A percentile compares a stretch with the other conserved stretches of the same genome.
Evolutionary conservation across 1,140 invertebrate genomes (phyloP).

Genomic region (Ditylenchus dipsaci): DNA sequence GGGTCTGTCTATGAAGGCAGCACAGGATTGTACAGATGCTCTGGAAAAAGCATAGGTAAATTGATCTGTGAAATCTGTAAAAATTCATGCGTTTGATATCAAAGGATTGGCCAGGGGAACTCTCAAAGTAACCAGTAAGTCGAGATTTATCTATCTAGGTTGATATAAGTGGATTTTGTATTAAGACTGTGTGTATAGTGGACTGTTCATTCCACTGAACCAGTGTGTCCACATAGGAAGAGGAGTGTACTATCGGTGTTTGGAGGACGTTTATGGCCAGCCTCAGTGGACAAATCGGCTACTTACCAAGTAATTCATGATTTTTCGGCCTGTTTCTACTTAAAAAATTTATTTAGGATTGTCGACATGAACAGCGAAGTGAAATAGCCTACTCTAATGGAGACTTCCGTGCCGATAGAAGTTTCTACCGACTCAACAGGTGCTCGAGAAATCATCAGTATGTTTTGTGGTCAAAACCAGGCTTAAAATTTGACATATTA

Average conservation of each 20-base stretch:
- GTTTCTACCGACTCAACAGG: too few relatives aligned
- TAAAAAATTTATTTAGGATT: too few relatives aligned
- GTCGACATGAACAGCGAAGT: not conserved
- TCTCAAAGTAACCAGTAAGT: not conserved
- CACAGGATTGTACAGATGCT: not conserved
- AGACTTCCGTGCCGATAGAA: not conserved
- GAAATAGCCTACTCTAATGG: not conserved
- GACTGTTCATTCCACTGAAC: not conserved
- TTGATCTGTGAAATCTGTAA: too few relatives aligned
- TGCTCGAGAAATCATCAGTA: too few relatives aligned
- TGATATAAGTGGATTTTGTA: not conserved
- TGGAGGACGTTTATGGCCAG: not conserved
- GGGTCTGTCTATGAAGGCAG: not conserved
- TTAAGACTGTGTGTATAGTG: not conserved
- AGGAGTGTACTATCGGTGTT: not conserved
- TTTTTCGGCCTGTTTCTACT: too few relatives aligned
- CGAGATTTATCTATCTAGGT: not conserved
- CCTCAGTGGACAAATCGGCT: not conserved
- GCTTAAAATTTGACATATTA: too few relatives aligned
- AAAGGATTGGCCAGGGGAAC: not conserved
- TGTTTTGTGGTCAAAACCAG: too few relatives aligned
- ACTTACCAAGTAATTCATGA: too few relatives aligned
- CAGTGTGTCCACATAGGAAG: not conserved
- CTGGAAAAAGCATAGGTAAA: not conserved
- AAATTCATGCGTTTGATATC: too few relatives aligned